Evolutionary conservation across 2,888 invertebrate genomes (phyloP).

Genomic region (Lasioglossum leucozonium): DNA sequence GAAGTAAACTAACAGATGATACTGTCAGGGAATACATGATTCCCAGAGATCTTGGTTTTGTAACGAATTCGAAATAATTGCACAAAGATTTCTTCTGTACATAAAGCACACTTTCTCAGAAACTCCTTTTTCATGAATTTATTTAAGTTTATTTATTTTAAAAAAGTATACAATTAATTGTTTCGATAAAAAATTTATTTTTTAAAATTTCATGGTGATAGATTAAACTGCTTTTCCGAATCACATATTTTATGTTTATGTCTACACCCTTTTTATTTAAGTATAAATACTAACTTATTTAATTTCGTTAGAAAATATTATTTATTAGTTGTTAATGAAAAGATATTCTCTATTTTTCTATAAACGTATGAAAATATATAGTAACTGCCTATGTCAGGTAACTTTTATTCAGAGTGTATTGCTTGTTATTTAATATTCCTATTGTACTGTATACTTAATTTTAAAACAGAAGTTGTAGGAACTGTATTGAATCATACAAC

Average conservation of each 20-base stretch:
- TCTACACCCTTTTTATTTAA: conserved; percentile 13
- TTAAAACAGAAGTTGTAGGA: not conserved
- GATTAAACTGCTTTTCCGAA: conserved; percentile 58
- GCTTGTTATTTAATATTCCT: conserved; percentile 6
- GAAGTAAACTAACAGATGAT: conserved; percentile 94
- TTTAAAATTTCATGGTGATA: conserved; percentile 24
- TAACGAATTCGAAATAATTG: conserved; percentile 62
- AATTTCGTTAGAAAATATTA: not conserved
- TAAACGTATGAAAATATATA: not conserved
- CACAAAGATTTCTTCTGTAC: conserved; percentile 17
- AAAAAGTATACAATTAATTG: conserved; percentile 20
- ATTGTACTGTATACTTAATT: not conserved
- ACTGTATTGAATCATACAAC: not conserved
- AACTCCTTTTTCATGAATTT: conserved; percentile 28
- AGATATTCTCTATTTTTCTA: conserved; percentile 12
- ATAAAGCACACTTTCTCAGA: conserved; percentile 29
- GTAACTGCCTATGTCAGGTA: not conserved
- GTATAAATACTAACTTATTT: conserved; percentile 1
- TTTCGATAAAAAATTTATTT: conserved; percentile 34
- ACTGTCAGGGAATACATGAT: conserved; percentile 93
- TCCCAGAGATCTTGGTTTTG: conserved; percentile 90
- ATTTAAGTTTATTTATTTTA: conserved; percentile 68
- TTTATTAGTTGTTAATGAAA: not conserved
- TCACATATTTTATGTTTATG: conserved; percentile 23
- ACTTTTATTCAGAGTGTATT: not conserved